Evolutionary conservation across 2,113 vertebrate genomes (phyloP).

Genomic region (Hassar affinis): DNA sequence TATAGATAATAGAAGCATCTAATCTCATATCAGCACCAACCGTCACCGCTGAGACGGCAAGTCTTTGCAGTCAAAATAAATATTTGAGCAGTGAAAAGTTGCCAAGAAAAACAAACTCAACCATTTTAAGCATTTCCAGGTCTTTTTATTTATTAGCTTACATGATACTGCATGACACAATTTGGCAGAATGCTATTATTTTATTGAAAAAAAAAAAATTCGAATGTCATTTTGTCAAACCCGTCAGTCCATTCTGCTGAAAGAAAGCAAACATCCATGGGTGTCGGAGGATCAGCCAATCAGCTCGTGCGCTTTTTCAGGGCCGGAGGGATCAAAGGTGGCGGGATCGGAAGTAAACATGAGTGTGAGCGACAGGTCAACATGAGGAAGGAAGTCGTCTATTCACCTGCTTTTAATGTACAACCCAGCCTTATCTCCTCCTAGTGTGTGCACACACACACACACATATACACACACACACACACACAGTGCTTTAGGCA

Average conservation of each 20-base stretch:
- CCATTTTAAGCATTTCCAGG: background rate
- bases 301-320: background rate
- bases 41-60: background rate
- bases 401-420: slow-evolving; percentile 46
- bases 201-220: background rate
- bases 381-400: slow-evolving; percentile 42
- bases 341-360: background rate
- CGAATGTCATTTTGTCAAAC: background rate
- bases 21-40: background rate
- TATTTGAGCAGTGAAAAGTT: background rate
- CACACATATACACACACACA: slow-evolving; percentile 40
- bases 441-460: background rate
- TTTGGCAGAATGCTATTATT: background rate
- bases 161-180: background rate
- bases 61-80: background rate
- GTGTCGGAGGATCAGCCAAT: background rate
- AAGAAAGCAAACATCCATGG: slow-evolving; percentile 13
- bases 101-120: background rate
- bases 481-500: slow-evolving; percentile 14
- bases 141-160: background rate
- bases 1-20: background rate
- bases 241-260: background rate
- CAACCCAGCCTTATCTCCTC: slow-evolving; percentile 27
- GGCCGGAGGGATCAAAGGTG: slow-evolving; percentile 3
- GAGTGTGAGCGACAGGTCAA: slow-evolving; percentile 30